A percentile compares a stretch with the other conserved stretches of the same genome.
phyloP scores from a whole-genome alignment of 2,797 vertebrate species.

The Coracias cyanogaster region DNA sequence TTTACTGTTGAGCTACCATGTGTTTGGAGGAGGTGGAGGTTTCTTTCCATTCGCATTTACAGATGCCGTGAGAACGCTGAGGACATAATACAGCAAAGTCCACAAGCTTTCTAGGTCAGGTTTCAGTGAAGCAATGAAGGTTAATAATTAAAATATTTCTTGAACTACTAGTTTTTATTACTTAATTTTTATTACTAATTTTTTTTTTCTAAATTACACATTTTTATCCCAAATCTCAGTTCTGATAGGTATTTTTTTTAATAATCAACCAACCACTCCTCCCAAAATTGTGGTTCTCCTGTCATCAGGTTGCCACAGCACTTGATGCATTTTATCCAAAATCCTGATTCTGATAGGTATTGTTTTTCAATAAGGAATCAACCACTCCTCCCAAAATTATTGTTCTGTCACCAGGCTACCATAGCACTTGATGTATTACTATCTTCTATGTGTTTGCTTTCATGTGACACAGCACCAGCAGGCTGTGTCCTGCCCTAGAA shows the following conservation, averaged over 20 bases:
- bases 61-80: neutral
- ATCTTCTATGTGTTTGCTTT: accelerated
- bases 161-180: neutral
- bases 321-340: neutral
- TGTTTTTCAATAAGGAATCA: neutral
- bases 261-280: neutral
- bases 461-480: too few relatives aligned
- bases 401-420: neutral
- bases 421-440: neutral
- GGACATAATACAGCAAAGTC: neutral
- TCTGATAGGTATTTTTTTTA: neutral
- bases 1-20: neutral
- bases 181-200: neutral
- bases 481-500: neutral
- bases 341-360: too few relatives aligned
- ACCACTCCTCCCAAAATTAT: neutral
- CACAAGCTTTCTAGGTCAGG: neutral
- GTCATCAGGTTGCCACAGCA: neutral
- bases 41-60: neutral
- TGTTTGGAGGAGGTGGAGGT: neutral
- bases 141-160: neutral
- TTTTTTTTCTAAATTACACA: neutral
- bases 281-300: neutral
- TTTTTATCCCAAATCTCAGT: neutral
- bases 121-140: neutral